Percentiles rank a stretch among this genome's conserved stretches.
phyloP scores from a whole-genome alignment of 2,113 vertebrate genomes.

The Cromileptes altivelis region DNA sequence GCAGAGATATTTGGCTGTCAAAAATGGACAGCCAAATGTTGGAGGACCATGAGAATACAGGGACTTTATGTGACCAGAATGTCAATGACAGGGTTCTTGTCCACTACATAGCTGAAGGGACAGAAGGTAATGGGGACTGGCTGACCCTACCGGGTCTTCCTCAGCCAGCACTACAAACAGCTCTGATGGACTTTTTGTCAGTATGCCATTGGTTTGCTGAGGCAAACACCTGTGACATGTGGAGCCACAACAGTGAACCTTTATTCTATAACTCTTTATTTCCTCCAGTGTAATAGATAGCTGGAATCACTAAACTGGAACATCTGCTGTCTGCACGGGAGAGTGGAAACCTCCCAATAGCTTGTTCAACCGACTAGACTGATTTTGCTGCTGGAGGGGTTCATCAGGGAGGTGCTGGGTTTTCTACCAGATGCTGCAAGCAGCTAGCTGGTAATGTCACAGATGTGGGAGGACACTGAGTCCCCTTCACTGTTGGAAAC shows the following conservation, averaged over 20 bases:
- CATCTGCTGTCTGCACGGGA: constrained; percentile 46
- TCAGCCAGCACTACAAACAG: constrained; percentile 20
- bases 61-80: background rate
- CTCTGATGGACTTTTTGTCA: constrained; percentile 29
- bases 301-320: constrained; percentile 25
- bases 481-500: background rate
- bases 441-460: constrained; percentile 22
- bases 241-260: constrained; percentile 15
- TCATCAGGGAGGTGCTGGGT: constrained; percentile 11
- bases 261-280: background rate
- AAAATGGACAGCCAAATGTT: background rate
- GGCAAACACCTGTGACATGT: constrained; percentile 35
- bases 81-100: background rate
- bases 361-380: constrained; percentile 33
- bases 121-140: constrained; percentile 6
- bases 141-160: constrained; percentile 6
- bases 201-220: constrained; percentile 26
- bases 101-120: background rate
- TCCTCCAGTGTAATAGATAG: constrained; percentile 18
- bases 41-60: background rate
- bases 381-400: constrained; percentile 30
- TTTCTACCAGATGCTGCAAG: constrained; percentile 16
- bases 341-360: constrained; percentile 6
- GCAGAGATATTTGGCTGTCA: background rate
- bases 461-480: background rate